These are phyloP conservation scores for Melopsittacus undulatus DNA, from an alignment of 2,797 vertebrate genomes.

Conservation along the genomic window DNA sequence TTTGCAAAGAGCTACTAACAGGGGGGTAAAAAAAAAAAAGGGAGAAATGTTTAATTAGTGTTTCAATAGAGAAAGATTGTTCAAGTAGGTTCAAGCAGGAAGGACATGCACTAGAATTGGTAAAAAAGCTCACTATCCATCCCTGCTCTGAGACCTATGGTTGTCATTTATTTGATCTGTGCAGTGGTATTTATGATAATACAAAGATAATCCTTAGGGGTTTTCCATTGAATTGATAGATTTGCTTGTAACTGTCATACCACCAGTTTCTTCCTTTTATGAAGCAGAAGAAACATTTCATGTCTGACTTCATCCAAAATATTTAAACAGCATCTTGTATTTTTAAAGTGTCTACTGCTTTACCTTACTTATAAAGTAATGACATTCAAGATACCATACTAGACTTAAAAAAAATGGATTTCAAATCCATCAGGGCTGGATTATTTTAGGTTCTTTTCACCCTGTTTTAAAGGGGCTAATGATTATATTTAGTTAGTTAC, in stretches of 20 bases:
- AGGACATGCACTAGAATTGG: neutral
- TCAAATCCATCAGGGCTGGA: neutral
- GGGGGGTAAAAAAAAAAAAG: accelerated
- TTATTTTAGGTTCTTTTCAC: neutral
- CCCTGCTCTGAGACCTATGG: neutral
- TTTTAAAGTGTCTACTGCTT: neutral
- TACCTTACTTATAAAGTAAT: neutral
- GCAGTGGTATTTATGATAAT: neutral
- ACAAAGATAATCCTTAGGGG: neutral
- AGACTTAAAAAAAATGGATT: neutral
- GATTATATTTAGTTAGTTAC: neutral
- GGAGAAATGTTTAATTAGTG: neutral
- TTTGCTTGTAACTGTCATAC: neutral
- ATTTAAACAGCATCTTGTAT: neutral
- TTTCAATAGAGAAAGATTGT: neutral
- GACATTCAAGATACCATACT: neutral
- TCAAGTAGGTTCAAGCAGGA: neutral
- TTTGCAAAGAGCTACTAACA: neutral
- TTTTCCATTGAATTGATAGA: neutral
- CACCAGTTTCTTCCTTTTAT: neutral
- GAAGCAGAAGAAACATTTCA: neutral
- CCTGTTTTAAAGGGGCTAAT: neutral
- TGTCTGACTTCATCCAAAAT: neutral
- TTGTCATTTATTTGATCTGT: neutral
- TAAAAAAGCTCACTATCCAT: neutral